Evolutionary conservation across 2,888 invertebrate species (phyloP).

Genomic region (Idaea straminata): DNA sequence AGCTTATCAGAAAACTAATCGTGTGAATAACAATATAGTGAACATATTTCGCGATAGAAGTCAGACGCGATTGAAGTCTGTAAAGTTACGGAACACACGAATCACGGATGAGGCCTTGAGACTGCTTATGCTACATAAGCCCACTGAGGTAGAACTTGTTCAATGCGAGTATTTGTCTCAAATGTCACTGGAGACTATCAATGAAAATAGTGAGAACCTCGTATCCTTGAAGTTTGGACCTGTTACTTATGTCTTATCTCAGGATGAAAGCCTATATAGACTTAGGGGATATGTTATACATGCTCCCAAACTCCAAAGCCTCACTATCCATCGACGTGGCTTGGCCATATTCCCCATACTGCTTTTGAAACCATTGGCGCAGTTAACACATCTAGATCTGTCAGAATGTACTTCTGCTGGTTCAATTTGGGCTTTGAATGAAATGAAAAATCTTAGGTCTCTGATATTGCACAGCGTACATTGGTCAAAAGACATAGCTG

Average conservation of each 20-base stretch:
- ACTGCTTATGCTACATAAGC: conserved; percentile 85
- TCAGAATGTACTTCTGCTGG: conserved; percentile 83
- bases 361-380: conserved; percentile 80
- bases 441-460: conserved; percentile 84
- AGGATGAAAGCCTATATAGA: conserved; percentile 60
- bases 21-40: conserved; percentile 84
- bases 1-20: conserved; percentile 75
- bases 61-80: conserved; percentile 84
- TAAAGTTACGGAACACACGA: conserved; percentile 85
- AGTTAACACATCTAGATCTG: conserved; percentile 85
- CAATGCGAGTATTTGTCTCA: conserved; percentile 86
- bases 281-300: conserved; percentile 77
- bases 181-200: conserved; percentile 83
- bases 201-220: conserved; percentile 84
- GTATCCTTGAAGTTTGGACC: conserved; percentile 86
- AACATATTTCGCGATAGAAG: conserved; percentile 85
- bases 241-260: conserved; percentile 81
- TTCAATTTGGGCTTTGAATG: conserved; percentile 84
- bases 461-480: conserved; percentile 91
- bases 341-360: conserved; percentile 71
- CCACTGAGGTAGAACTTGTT: conserved; percentile 86
- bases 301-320: conserved; percentile 80
- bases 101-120: conserved; percentile 86
- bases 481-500: conserved; percentile 81
- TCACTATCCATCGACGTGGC: conserved; percentile 79